Evolutionary conservation across 2,888 invertebrate genomes (phyloP).

Genomic region (Pristionchus arcanus): DNA sequence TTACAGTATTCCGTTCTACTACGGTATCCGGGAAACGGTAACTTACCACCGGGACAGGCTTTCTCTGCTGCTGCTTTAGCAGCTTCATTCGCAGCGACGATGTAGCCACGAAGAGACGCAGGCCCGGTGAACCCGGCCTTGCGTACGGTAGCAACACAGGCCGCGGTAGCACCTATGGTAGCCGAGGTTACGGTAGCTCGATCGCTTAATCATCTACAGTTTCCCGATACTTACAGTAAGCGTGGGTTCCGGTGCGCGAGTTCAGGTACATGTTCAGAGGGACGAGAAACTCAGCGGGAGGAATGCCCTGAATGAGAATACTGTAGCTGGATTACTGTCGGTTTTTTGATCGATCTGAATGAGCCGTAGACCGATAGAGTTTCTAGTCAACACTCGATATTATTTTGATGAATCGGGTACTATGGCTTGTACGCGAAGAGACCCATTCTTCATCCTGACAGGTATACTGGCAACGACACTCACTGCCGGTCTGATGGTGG

Average conservation of each 20-base stretch:
- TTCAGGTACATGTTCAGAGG: not conserved
- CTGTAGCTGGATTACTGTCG: not conserved
- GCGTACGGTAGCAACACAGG: not conserved
- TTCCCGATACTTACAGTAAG: not conserved
- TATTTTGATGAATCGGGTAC: too few relatives aligned
- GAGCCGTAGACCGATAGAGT: not conserved
- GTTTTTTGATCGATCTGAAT: not conserved
- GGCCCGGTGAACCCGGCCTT: not conserved
- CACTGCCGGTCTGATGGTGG: not conserved
- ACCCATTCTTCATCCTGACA: too few relatives aligned
- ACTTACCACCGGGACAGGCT: constrained; percentile 1
- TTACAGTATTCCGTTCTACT: not conserved
- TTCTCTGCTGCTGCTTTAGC: not conserved
- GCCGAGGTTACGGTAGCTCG: not conserved
- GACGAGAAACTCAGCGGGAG: not conserved
- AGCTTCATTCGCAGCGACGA: not conserved
- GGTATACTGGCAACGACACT: too few relatives aligned
- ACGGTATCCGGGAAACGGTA: not conserved
- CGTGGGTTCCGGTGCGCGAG: not conserved
- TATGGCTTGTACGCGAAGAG: too few relatives aligned
- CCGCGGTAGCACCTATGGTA: not conserved
- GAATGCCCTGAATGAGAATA: not conserved
- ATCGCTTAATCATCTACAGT: not conserved
- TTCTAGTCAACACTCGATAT: too few relatives aligned
- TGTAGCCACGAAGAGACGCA: too few relatives aligned